phyloP scores from a whole-genome alignment of 2,888 invertebrate species.

The Pollenia labialis region DNA sequence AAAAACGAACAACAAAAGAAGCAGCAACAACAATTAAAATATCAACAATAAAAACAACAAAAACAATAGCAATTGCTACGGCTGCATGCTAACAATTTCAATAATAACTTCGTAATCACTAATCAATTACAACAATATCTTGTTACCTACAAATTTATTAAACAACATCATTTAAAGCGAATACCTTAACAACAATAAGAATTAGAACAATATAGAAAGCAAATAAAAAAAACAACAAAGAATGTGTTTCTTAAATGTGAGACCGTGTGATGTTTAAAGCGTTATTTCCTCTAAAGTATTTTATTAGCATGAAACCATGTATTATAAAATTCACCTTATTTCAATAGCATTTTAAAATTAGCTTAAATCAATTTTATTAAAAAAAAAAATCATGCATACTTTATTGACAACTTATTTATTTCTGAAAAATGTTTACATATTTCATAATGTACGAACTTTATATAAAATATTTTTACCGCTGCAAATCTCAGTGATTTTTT shows the following conservation, averaged over 20 bases:
- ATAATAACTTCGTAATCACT: slow-evolving; percentile 45
- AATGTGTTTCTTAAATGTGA: not conserved
- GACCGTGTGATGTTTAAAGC: not conserved
- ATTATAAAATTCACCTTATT: not conserved
- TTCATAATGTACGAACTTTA: slow-evolving; percentile 36
- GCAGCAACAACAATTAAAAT: slow-evolving; percentile 15
- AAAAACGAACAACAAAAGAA: slow-evolving; percentile 47
- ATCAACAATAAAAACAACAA: slow-evolving; percentile 41
- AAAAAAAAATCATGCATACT: slow-evolving; percentile 45
- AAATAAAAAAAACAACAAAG: not conserved
- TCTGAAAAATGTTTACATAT: slow-evolving; percentile 45
- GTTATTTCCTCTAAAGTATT: not conserved
- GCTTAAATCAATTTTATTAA: not conserved
- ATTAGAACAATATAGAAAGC: not conserved
- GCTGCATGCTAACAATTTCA: slow-evolving; percentile 47
- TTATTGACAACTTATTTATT: slow-evolving; percentile 25
- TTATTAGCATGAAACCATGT: not conserved
- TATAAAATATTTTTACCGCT: slow-evolving; percentile 9
- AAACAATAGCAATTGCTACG: slow-evolving; percentile 25
- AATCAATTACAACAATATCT: slow-evolving; percentile 31
- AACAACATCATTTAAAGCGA: slow-evolving; percentile 25
- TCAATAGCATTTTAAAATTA: not conserved
- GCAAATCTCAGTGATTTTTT: slow-evolving; percentile 46
- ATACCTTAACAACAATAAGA: not conserved
- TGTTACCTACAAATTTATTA: slow-evolving; percentile 30